phyloP scores from a whole-genome alignment of 2,888 invertebrate genomes.

The Scotopteryx bipunctaria region DNA sequence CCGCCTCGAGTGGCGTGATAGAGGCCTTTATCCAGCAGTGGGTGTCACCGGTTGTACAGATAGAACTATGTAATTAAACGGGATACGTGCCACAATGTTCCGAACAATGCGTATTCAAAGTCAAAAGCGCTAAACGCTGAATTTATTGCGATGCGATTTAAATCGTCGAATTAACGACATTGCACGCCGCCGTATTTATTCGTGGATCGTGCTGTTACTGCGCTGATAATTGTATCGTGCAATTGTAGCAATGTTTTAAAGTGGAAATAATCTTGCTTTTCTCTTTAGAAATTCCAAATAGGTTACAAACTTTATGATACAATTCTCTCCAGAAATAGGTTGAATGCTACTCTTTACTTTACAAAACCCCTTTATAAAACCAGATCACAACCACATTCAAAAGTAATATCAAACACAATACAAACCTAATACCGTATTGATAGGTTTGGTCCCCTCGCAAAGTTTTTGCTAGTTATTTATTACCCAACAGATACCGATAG shows the following conservation, averaged over 20 bases:
- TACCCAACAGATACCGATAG: slow-evolving; percentile 74
- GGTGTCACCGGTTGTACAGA: too few species aligned
- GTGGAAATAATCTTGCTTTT: background rate
- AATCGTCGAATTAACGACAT: slow-evolving; percentile 78
- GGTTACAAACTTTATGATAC: too few species aligned
- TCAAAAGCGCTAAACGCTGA: slow-evolving; percentile 70
- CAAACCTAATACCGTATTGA: slow-evolving; percentile 79
- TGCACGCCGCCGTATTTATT: slow-evolving; percentile 65
- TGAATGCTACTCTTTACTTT: too few species aligned
- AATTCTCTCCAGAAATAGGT: too few species aligned
- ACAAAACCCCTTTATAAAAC: slow-evolving; percentile 9
- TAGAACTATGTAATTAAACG: slow-evolving; percentile 10
- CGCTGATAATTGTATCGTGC: slow-evolving; percentile 18
- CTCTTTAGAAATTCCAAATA: too few species aligned
- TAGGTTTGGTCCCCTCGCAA: slow-evolving; percentile 64
- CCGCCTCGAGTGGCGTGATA: too few species aligned
- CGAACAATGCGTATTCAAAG: slow-evolving; percentile 47
- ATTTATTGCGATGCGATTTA: slow-evolving; percentile 80
- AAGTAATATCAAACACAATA: slow-evolving; percentile 49
- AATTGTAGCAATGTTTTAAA: slow-evolving; percentile 5
- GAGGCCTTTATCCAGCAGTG: too few species aligned
- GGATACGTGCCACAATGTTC: slow-evolving; percentile 40
- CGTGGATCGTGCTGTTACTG: slow-evolving; percentile 38
- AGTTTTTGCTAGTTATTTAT: slow-evolving; percentile 80
- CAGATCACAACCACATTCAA: slow-evolving; percentile 23